Conservation (phyloP, 2,797 vertebrate species). For the Chiloscyllium punctatum region DNA sequence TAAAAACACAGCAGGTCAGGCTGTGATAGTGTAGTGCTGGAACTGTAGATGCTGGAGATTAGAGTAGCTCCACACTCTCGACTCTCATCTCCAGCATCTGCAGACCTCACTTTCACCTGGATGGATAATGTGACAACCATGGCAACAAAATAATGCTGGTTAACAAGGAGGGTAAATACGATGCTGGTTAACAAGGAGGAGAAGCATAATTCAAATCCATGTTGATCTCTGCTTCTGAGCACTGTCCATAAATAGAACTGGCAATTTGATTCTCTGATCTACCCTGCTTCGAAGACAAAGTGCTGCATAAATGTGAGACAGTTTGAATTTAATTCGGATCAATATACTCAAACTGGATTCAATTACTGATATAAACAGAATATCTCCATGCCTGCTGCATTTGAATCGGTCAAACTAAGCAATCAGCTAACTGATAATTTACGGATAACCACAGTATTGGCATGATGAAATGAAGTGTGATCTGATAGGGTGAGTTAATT, state of each 20-base stretch:
- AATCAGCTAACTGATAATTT: not conserved
- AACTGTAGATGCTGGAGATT: too few species aligned
- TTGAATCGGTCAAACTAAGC: not conserved
- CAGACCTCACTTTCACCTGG: too few species aligned
- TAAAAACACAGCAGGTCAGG: too few species aligned
- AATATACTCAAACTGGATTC: slow-evolving; percentile 21
- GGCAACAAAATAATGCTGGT: not conserved
- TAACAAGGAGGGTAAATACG: not conserved
- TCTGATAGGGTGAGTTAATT: not conserved
- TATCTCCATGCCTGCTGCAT: not conserved
- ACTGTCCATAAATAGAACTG: not conserved
- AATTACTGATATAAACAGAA: not conserved
- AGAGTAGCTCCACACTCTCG: too few species aligned
- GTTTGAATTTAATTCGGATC: slow-evolving; percentile 23
- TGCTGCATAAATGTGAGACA: not conserved
- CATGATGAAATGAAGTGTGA: not conserved
- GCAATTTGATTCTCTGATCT: not conserved
- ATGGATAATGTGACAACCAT: not conserved
- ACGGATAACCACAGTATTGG: not conserved
- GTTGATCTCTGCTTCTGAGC: not conserved
- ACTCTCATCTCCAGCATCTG: too few species aligned
- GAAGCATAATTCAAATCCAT: not conserved
- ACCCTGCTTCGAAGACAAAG: not conserved
- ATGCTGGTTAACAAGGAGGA: not conserved
- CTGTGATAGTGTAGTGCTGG: too few species aligned